A percentile compares a stretch with the other conserved stretches of the same genome.
Conservation (phyloP, 1,140 invertebrate genomes). For the Drosophila sucinea region DNA sequence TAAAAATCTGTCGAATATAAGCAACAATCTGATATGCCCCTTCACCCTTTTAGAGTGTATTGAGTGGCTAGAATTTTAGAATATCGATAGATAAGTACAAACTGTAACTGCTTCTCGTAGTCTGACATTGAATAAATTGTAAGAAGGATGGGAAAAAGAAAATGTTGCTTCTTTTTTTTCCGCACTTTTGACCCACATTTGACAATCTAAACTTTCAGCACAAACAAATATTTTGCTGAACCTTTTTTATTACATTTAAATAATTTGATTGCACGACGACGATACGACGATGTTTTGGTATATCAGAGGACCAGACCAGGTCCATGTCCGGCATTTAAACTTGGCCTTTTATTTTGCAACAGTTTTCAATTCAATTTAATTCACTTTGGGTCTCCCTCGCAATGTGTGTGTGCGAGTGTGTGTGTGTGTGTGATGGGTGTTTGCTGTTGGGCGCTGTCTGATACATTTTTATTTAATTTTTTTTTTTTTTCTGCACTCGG, state of each 20-base stretch:
- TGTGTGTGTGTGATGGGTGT: slow-evolving; percentile 13
- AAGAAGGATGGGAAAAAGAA: neutral
- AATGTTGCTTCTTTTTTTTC: slow-evolving; percentile 16
- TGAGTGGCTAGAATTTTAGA: slow-evolving; percentile 28
- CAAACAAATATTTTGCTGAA: slow-evolving; percentile 66
- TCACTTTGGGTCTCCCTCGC: slow-evolving; percentile 54
- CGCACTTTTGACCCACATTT: slow-evolving; percentile 67
- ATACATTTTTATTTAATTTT: slow-evolving; percentile 78
- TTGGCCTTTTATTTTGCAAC: slow-evolving; percentile 49
- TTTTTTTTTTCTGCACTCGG: slow-evolving; percentile 50
- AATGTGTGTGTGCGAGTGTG: neutral
- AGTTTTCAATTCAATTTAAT: slow-evolving; percentile 82
- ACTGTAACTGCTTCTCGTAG: slow-evolving; percentile 10
- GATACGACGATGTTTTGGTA: slow-evolving; percentile 3
- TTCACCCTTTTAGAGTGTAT: neutral
- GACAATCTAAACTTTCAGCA: slow-evolving; percentile 42
- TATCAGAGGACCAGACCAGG: neutral
- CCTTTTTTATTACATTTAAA: slow-evolving; percentile 81
- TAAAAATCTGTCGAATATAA: too few species aligned
- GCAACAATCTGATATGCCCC: neutral
- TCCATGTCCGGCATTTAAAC: slow-evolving; percentile 62
- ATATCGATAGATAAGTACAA: slow-evolving; percentile 6
- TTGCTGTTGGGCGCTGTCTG: slow-evolving; percentile 30
- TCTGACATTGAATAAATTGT: slow-evolving; percentile 45
- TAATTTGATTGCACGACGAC: slow-evolving; percentile 71